These are phyloP conservation scores for Cyanoderma ruficeps DNA, from an alignment of 2,113 vertebrate genomes.

Conservation along the genomic window DNA sequence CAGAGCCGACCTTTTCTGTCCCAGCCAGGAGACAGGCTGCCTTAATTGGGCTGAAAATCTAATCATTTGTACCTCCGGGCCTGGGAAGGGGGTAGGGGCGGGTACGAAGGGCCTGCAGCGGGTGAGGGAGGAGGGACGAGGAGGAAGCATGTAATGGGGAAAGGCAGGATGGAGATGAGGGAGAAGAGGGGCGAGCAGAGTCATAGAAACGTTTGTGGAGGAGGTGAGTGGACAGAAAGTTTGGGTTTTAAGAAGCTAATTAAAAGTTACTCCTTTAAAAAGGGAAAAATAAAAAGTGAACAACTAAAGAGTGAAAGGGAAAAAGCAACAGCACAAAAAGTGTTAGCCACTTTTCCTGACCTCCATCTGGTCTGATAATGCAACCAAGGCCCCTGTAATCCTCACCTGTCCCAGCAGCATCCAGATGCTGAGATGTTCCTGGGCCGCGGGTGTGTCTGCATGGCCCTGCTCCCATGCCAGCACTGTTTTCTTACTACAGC, in stretches of 20 bases:
- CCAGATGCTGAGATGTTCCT: neutral
- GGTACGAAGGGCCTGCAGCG: neutral
- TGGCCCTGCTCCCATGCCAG: neutral
- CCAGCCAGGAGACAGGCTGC: conserved; percentile 65
- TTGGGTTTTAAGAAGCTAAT: neutral
- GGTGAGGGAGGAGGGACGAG: neutral
- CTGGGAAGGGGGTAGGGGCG: conserved; percentile 50
- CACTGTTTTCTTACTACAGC: neutral
- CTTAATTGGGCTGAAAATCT: conserved; percentile 77
- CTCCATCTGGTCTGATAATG: neutral
- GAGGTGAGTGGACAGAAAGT: neutral
- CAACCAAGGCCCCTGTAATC: neutral
- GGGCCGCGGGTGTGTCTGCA: rapidly evolving
- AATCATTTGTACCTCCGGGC: conserved; percentile 73
- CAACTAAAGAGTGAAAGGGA: neutral
- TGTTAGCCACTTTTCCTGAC: neutral
- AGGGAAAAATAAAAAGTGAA: neutral
- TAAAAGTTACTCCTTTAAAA: neutral
- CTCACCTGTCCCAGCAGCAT: neutral
- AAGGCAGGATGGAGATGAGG: neutral
- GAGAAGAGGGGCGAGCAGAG: neutral
- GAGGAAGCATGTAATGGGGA: conserved; percentile 1
- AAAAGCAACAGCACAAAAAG: neutral
- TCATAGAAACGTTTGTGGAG: neutral
- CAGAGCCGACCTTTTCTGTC: conserved; percentile 62